Base-by-base conservation (phyloP, 2,113 vertebrate species). In the Andinoacara biseriatus region DNA sequence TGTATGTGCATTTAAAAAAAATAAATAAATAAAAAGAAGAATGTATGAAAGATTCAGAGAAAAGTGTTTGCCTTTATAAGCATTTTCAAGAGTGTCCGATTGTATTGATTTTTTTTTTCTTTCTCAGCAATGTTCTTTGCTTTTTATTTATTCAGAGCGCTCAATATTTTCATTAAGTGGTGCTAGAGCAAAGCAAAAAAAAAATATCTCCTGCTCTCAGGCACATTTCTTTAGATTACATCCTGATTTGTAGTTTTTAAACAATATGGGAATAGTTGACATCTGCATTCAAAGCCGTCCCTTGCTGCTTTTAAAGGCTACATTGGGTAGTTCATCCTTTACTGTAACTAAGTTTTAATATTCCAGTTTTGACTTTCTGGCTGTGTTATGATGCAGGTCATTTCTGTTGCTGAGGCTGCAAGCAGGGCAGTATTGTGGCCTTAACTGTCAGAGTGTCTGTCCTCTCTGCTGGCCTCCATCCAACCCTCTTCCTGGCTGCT, bases 391-490 rank as follows among this genome's bases (percentile, higher is more conserved):
- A 78, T 43, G 56, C 60, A 56, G 83, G 74, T 82, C 58, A 74
- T 57, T 52, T 33, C 15, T 72, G 60, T 60, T 72, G 56, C 49
- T 76, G 20, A 74, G 24, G 22, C 74, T 81, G 29, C 24, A 57
- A 22, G 26, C 43, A 22, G 18, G 58, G 72, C 76, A 75, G 57
- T 9, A 26, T 40, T 76, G 76, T 91, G 86, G 91, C 87, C 89
- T 91, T 92, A 57, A 18, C 82, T 89, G 87, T 90, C 90, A 79
- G 75, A 46, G 65, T 83, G 81, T 80, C 83, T 82, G 86, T 92
- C 90, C 88, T 93, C 77, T 91, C 38, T 20, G 5, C 84, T 92
- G 92, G 93, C 91, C 78, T 35, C 10, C 58, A 3, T 94, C 92
- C 90, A 91, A 38, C 59, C 38, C 69, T 65, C 49, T 83, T 85